Evolutionary conservation across 2,888 invertebrate genomes (phyloP), one percentile per base, ranked within the genome.

Genomic region (Sphecodes monilicornis): DNA sequence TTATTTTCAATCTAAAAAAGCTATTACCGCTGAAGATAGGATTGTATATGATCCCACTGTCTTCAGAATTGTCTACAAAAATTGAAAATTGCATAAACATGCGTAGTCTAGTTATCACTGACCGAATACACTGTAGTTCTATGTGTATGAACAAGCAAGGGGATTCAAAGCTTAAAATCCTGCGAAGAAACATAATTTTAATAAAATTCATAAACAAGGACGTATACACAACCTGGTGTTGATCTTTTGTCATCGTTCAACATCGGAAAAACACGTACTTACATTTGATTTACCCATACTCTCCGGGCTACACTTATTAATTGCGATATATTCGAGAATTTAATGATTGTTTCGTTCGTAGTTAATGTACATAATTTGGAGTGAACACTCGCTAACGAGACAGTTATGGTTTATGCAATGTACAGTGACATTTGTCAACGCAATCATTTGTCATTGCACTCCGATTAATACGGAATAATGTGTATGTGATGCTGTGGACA

Each of bases 401-500:
- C 54, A 11, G 3, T 54, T 26, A 54, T 22, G n/a, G n/a, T 11
- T 54, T 11, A 3, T 54, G n/a, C 54, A 26, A 11, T 26, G n/a
- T n/a, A 54, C 54, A 26, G 54, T 11, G 54, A n/a, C 54, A 54
- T 54, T 54, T 54, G 54, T 54, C 54, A n/a, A n/a, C 54, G 54
- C 11, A 54, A 54, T 54, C n/a, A 54, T n/a, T n/a, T n/a, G n/a
- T n/a, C n/a, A n/a, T 54, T n/a, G 54, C 54, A n/a, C 11, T 54
- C n/a, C 54, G n/a, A n/a, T 54, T 54, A 54, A 54, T 54, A n/a
- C 54, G n/a, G 22, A 54, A 54, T 54, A 54, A 54, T 10, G 54
- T 54, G n/a, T 10, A 54, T 54, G 54, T n/a, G 54, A 54, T n/a
- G 54, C n/a, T 54, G 54, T 54, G n/a, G 54, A n/a, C 54, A 54